Evolutionary conservation across 2,797 vertebrate species (phyloP).

Genomic region (Pseudomugil tenellus): DNA sequence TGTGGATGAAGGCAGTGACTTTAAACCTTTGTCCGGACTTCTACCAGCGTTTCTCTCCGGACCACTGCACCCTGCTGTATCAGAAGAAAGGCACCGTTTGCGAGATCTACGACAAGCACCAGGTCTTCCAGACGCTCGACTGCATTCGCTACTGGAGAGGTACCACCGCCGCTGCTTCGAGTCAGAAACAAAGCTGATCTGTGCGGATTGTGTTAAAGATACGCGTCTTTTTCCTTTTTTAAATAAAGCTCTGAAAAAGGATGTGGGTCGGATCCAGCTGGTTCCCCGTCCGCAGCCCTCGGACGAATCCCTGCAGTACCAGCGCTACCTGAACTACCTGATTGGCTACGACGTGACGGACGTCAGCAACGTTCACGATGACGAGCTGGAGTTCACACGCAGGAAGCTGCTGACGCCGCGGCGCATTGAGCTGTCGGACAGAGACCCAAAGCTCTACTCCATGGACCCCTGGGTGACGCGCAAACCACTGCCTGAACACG

Average conservation of each 20-base stretch:
- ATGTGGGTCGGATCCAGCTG: slow-evolving; percentile 91
- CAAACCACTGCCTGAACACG: slow-evolving; percentile 90
- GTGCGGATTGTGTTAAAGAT: not conserved
- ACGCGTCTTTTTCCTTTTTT: not conserved
- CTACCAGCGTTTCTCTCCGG: slow-evolving; percentile 89
- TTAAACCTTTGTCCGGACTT: slow-evolving; percentile 88
- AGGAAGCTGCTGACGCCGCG: slow-evolving; percentile 93
- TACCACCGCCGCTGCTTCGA: slow-evolving; percentile 2
- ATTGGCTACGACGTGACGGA: slow-evolving; percentile 98
- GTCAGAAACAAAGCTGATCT: not conserved
- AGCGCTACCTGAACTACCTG: slow-evolving; percentile 90
- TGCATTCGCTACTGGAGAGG: slow-evolving; percentile 95
- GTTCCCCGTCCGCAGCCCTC: slow-evolving; percentile 84
- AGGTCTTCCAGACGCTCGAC: slow-evolving; percentile 96
- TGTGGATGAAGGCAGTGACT: slow-evolving; percentile 93
- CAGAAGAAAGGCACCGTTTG: slow-evolving; percentile 97
- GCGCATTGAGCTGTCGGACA: slow-evolving; percentile 88
- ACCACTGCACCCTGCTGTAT: slow-evolving; percentile 94
- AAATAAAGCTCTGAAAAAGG: slow-evolving; percentile 86
- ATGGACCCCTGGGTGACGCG: slow-evolving; percentile 95
- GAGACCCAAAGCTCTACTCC: slow-evolving; percentile 90
- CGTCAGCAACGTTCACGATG: slow-evolving; percentile 96
- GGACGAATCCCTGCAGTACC: slow-evolving; percentile 88
- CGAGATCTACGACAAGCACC: slow-evolving; percentile 97
- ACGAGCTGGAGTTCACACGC: slow-evolving; percentile 96